Evolutionary conservation across 2,113 vertebrate species (phyloP), one percentile per base, ranked within the genome.

Genomic region (Eira barbara): DNA sequence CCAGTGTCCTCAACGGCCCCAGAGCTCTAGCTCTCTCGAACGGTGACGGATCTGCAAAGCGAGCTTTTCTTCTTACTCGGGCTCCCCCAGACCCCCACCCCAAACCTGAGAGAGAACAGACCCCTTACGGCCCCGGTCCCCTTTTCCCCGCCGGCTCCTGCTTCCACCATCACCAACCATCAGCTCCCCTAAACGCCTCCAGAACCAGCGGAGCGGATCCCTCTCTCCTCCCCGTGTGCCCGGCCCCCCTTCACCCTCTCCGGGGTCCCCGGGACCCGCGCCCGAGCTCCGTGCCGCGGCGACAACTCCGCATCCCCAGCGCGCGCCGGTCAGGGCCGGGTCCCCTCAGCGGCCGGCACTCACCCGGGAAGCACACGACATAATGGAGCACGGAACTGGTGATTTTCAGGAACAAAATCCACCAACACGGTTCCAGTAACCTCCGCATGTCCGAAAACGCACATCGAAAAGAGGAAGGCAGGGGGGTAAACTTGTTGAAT

Each of bases 371-470:
- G 98, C 99, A 99, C 92, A 99, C 98, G 98, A 99, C 99, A 99
- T 99, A 98, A 96, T 99, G 99, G 98, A 99, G 99, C 99, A 99
- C 98, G 93, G 98, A 99, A 98, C 99, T 98, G 98, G 99, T 98
- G 97, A 99, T 98, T 97, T 99, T 97, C 98, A 99, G 98, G 98
- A 99, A 99, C 98, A 99, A 99, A 99, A 99, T 99, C 99, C 99
- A 99, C 99, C 99, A 99, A 98, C 99, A 99, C 99, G 99, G 99
- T 99, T 99, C 99, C 99, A 99, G 99, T 99, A 99, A 99, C 99
- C 99, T 99, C 99, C 99, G 99, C 99, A 99, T 99, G 99, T 99
- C 98, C 98, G 97, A 98, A 99, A 98, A 98, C 98, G 99, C 99
- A 99, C 99, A 99, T 99, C 99, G 99, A 99, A 99, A 99, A 98